phyloP scores from a whole-genome alignment of 92 coral and sea anemone genomes.

The Epizoanthus stellaris region DNA sequence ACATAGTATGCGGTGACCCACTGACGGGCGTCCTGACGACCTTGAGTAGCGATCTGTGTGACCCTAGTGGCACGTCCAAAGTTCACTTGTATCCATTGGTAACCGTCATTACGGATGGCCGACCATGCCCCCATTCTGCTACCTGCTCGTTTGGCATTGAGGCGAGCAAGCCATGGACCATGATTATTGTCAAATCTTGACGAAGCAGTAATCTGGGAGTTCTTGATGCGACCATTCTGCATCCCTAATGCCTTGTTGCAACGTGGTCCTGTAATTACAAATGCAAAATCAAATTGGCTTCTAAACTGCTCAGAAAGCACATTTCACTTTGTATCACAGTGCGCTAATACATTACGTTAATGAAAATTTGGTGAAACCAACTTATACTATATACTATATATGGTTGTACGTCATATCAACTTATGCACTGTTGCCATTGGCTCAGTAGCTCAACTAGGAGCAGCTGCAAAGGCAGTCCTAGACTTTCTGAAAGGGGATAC shows the following conservation, averaged over 20 bases:
- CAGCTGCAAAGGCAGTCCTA: too few species aligned
- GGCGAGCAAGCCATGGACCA: conserved; percentile 63
- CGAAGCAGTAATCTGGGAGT: conserved; percentile 62
- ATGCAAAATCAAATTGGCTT: neutral
- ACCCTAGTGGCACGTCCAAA: conserved; percentile 62
- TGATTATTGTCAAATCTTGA: conserved; percentile 54
- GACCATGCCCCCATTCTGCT: conserved; percentile 65
- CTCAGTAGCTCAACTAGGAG: too few species aligned
- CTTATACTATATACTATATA: too few species aligned
- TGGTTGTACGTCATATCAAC: too few species aligned
- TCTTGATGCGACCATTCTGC: conserved; percentile 58
- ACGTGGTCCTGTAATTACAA: conserved; percentile 52
- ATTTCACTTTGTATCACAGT: neutral
- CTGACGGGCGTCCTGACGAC: conserved; percentile 37
- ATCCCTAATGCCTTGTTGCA: conserved; percentile 66
- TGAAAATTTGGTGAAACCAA: too few species aligned
- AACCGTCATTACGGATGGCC: conserved; percentile 55
- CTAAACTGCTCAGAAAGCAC: neutral
- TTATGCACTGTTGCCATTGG: too few species aligned
- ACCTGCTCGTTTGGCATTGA: conserved; percentile 57
- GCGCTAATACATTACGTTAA: too few species aligned
- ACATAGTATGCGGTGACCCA: conserved; percentile 47
- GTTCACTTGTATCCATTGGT: conserved; percentile 64
- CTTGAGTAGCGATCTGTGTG: conserved; percentile 46
- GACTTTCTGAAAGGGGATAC: too few species aligned